Evolutionary conservation across 2,797 vertebrate genomes (phyloP), one percentile per base, ranked within the genome.

Genomic region (Hephaestus fuliginosus): DNA sequence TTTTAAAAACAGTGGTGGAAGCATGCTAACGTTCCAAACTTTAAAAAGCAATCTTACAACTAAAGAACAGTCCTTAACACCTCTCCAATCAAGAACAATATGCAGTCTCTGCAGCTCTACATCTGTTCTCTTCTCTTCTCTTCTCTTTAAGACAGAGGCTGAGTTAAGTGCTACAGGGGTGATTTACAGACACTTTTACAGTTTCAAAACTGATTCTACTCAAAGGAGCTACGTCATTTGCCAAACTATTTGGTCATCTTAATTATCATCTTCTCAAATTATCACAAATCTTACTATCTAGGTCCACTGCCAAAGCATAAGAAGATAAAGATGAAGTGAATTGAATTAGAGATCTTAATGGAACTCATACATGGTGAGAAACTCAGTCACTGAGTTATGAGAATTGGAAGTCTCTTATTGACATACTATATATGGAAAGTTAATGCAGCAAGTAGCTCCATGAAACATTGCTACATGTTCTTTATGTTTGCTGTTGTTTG

Each of bases 11-110:
- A 1, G 2, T 4, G 20, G 51, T 36, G 11, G 22, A 57, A 48
- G 57, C 39, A 36, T 61, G 44, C 33, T 63, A 44, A 76, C 39
- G 53, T 36, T 30, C 2, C 33, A 65, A 68, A 48, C 33, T 53
- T 51, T 28, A 41, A 65, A 74, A 28, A 48, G 75, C 49, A 78
- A 80, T 83, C 72, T 33, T 9, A 30, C 52, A 52, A 20, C 33
- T 82, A 18, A 22, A 89, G 83, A 63, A 17, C 20, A 56, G 22
- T 44, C 55, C n/a, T 82, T 58, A 20, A 44, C 72, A 51, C 22
- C 74, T 86, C 80, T 86, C 62, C 86, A 89, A 88, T 88, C 89
- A 88, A 63, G 52, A 52, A 9, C 53, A 46, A 17, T 67, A 36
- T 17, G 72, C 30, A 17, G 66, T 9, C 22, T 4, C 4, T 6